phyloP scores from a whole-genome alignment of 2,888 invertebrate species.

The Selenia dentaria region DNA sequence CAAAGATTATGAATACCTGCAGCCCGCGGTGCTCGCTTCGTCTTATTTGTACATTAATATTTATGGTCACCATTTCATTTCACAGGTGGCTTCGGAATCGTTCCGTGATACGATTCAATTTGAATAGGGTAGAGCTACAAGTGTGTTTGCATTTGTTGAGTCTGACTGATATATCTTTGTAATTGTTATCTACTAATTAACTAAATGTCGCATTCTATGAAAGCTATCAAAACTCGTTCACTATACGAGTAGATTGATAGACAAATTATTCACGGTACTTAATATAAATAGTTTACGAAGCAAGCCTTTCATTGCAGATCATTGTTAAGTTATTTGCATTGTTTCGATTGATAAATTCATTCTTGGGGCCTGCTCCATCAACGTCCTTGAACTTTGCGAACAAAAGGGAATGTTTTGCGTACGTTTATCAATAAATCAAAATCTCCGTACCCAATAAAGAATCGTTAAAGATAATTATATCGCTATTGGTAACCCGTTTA shows the following conservation, averaged over 20 bases:
- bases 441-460: conserved; percentile 44
- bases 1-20: conserved; percentile 64
- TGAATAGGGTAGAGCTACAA: conserved; percentile 31
- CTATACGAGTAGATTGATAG: too few species aligned
- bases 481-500: conserved; percentile 35
- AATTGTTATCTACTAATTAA: too few species aligned
- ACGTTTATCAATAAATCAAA: conserved; percentile 56
- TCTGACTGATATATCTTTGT: too few species aligned
- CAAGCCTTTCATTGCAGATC: conserved; percentile 33
- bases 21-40: conserved; percentile 39
- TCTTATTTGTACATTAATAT: conserved; percentile 44
- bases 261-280: background rate
- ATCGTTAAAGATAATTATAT: conserved; percentile 54
- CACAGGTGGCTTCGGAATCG: conserved; percentile 24
- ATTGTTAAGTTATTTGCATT: conserved; percentile 44
- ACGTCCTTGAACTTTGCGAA: conserved; percentile 57
- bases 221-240: too few species aligned
- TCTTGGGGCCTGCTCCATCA: conserved; percentile 38
- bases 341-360: conserved; percentile 44
- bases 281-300: conserved; percentile 28
- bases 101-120: conserved; percentile 33
- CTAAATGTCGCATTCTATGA: too few species aligned
- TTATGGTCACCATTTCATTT: conserved; percentile 29
- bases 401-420: conserved; percentile 53
- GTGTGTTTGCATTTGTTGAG: too few species aligned